A percentile compares a stretch with the other conserved stretches of the same genome.
phyloP scores from a whole-genome alignment of 2,797 vertebrate genomes.

The Peromyscus melanophrys region DNA sequence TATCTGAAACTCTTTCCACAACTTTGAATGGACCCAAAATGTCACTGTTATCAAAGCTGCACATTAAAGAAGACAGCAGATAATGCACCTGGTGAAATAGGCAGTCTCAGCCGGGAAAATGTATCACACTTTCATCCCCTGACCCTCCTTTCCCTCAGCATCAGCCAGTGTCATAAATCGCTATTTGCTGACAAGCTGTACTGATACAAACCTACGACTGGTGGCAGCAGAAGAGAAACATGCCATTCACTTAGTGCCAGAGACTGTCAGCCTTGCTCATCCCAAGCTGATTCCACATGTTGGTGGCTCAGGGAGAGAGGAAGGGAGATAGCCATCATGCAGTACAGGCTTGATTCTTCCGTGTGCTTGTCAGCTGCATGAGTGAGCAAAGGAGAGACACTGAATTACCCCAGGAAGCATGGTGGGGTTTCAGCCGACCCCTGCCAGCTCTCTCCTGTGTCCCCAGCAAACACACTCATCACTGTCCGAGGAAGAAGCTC shows the following conservation, averaged over 20 bases:
- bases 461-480: neutral
- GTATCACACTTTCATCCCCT: constrained; percentile 4
- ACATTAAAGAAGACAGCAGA: constrained; percentile 55
- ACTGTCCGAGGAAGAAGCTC: neutral
- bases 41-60: constrained; percentile 71
- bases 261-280: neutral
- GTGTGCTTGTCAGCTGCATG: neutral
- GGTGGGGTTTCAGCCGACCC: neutral
- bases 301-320: neutral
- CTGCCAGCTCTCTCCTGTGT: neutral
- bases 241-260: neutral
- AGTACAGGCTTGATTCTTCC: neutral
- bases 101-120: constrained; percentile 23
- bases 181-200: constrained; percentile 46
- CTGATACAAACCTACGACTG: neutral
- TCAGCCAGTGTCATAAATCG: neutral
- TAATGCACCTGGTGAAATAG: constrained; percentile 51
- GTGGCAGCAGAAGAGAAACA: neutral
- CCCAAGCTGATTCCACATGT: neutral
- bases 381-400: neutral
- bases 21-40: constrained; percentile 57
- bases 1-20: neutral
- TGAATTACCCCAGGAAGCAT: neutral
- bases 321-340: neutral
- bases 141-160: neutral